phyloP scores from a whole-genome alignment of 92 coral and sea anemone genomes.

The Galaxea fascicularis region DNA sequence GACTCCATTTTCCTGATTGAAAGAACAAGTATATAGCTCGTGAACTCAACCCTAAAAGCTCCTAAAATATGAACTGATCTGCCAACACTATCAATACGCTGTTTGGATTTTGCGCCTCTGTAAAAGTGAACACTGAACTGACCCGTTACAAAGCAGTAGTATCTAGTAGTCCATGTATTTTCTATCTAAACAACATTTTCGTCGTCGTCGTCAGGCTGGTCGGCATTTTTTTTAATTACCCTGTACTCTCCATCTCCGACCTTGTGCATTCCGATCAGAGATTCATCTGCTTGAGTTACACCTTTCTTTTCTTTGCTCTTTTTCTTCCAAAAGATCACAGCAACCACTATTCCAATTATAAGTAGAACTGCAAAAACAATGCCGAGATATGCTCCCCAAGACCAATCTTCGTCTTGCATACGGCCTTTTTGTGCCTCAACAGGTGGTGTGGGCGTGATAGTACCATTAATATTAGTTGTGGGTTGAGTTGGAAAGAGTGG shows the following conservation, averaged over 20 bases:
- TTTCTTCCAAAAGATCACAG: conserved; percentile 68
- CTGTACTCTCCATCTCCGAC: conserved; percentile 42
- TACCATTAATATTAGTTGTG: not conserved
- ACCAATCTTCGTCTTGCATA: conserved; percentile 39
- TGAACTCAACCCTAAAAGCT: no score
- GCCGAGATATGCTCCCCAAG: conserved; percentile 81
- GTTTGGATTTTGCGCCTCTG: no score
- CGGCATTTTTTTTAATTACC: conserved; percentile 50
- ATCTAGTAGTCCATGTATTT: not conserved
- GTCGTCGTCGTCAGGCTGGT: conserved; percentile 54
- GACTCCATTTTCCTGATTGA: no score
- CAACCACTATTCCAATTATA: conserved; percentile 58
- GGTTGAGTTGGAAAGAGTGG: conserved; percentile 24
- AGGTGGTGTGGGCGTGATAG: conserved; percentile 41
- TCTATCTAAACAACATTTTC: conserved; percentile 41
- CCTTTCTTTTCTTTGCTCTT: conserved; percentile 54
- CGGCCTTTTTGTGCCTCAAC: conserved; percentile 30
- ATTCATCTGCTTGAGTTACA: conserved; percentile 33
- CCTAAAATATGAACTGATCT: no score
- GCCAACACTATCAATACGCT: no score
- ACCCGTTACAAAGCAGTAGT: not conserved
- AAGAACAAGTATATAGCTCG: no score
- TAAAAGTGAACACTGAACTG: no score
- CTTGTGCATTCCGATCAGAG: conserved; percentile 51
- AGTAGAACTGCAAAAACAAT: conserved; percentile 68